phyloP scores from a whole-genome alignment of 2,113 vertebrate species.

The Galeopterus variegatus region DNA sequence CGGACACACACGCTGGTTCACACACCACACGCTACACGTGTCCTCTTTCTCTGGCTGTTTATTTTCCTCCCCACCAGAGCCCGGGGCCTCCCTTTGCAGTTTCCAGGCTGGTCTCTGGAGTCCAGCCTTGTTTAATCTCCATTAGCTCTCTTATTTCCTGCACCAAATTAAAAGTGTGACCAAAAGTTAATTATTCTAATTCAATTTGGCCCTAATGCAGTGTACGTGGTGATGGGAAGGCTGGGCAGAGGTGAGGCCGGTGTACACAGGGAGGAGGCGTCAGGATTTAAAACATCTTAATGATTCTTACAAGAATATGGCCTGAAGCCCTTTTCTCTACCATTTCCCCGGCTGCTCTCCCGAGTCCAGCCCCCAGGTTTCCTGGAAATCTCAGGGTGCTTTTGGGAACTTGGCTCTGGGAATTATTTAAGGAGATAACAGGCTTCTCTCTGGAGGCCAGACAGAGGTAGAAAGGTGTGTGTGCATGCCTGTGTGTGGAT shows the following conservation, averaged over 20 bases:
- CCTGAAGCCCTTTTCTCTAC: not conserved
- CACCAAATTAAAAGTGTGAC: conserved; percentile 85
- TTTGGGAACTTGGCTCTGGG: conserved; percentile 17
- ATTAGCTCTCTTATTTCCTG: conserved; percentile 79
- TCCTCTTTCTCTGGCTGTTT: not conserved
- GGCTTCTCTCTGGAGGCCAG: not conserved
- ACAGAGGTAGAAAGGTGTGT: not conserved
- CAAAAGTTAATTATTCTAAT: conserved; percentile 86
- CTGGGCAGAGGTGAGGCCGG: conserved; percentile 20
- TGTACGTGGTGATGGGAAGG: conserved; percentile 31
- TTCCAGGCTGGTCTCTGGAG: conserved; percentile 65
- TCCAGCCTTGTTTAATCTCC: conserved; percentile 80
- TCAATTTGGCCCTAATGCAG: conserved; percentile 77
- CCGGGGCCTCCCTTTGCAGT: not conserved
- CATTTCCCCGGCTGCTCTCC: not conserved
- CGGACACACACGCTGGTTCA: rapidly evolving
- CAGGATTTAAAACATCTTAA: conserved; percentile 36
- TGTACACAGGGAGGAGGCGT: not conserved
- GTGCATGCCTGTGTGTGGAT: rapidly evolving
- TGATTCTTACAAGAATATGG: conserved; percentile 25
- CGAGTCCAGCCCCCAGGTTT: not conserved
- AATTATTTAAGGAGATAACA: not conserved
- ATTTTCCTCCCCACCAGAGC: not conserved
- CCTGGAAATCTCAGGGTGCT: conserved; percentile 31
- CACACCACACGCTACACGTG: rapidly evolving